A percentile compares a stretch with the other conserved stretches of the same genome.
Conservation (phyloP, 2,113 vertebrate species). For the Serilophus lunatus region DNA sequence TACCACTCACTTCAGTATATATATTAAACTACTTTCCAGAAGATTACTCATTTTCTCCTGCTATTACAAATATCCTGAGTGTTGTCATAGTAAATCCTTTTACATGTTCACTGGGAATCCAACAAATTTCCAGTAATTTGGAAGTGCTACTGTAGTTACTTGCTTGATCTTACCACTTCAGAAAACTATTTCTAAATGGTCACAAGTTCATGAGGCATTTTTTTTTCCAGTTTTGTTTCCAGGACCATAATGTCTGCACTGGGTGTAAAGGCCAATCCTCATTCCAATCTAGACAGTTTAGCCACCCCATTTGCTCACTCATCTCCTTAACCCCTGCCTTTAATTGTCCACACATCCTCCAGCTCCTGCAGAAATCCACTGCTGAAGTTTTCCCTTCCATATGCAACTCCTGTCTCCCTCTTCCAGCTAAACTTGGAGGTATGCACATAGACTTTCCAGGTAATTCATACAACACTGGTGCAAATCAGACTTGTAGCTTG, state of each 20-base stretch:
- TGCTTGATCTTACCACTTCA: neutral
- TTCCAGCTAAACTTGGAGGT: neutral
- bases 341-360: neutral
- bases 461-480: neutral
- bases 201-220: neutral
- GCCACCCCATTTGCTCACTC: neutral
- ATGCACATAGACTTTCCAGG: neutral
- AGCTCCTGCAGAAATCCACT: neutral
- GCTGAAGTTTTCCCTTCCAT: neutral
- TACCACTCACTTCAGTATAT: neutral
- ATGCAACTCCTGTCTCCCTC: neutral
- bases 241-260: neutral
- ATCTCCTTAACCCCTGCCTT: neutral
- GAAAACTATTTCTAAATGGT: neutral
- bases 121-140: neutral
- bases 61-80: neutral
- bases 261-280: neutral
- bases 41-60: slow-evolving; percentile 12
- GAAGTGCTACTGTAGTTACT: neutral
- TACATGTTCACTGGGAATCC: neutral
- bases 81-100: neutral
- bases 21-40: neutral
- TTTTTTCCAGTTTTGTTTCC: neutral
- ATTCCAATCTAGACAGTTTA: neutral
- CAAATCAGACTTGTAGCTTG: neutral